These are phyloP conservation scores for Leptatherina wallacei DNA, from an alignment of 2,797 vertebrate genomes.

Conservation along the genomic window DNA sequence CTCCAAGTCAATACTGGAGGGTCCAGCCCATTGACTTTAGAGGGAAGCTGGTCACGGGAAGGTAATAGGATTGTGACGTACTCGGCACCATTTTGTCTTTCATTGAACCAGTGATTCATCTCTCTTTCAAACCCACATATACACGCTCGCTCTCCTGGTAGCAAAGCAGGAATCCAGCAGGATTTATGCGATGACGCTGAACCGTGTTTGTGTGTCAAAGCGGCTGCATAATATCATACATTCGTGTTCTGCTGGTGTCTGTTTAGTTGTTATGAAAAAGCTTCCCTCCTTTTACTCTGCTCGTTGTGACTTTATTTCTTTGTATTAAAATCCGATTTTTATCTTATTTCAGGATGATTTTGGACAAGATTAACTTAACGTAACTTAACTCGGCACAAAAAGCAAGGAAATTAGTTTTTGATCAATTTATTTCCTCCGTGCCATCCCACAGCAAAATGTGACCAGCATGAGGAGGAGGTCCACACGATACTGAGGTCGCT, in stretches of 20 bases:
- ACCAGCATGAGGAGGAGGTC: too few species aligned
- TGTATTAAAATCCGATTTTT: too few species aligned
- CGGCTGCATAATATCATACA: neutral
- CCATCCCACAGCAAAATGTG: too few species aligned
- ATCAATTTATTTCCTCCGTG: too few species aligned
- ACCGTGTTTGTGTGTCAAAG: neutral
- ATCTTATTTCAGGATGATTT: too few species aligned
- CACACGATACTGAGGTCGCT: too few species aligned
- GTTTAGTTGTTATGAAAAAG: neutral
- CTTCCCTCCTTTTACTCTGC: neutral
- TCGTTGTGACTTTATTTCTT: too few species aligned
- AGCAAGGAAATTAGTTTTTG: too few species aligned
- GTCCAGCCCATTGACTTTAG: slow-evolving; percentile 48
- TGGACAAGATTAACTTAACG: neutral
- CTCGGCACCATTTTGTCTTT: slow-evolving; percentile 44
- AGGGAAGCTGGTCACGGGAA: slow-evolving; percentile 33
- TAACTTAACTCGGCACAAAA: neutral
- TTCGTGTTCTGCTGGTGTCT: neutral
- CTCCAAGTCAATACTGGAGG: slow-evolving; percentile 41
- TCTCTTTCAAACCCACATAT: neutral
- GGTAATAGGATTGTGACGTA: slow-evolving; percentile 44
- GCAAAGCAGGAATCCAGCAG: neutral
- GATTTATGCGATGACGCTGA: slow-evolving; percentile 11
- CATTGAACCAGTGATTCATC: slow-evolving; percentile 44
- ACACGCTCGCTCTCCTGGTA: neutral